A percentile compares a stretch with the other conserved stretches of the same genome.
phyloP scores from a whole-genome alignment of 2,797 vertebrate species.

The Sparus aurata region DNA sequence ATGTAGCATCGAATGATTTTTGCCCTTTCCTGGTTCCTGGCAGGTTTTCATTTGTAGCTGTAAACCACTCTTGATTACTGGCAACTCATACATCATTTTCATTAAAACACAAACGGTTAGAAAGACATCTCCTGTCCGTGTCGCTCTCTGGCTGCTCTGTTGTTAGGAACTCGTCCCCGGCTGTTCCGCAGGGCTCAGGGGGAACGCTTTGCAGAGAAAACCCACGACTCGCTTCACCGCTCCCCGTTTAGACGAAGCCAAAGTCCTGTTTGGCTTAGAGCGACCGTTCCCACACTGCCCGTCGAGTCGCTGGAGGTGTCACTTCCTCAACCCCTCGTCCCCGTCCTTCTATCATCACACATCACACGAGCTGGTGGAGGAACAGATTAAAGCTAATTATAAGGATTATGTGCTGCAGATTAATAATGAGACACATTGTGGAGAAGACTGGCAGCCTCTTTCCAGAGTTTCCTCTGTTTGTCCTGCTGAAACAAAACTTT shows the following conservation, averaged over 20 bases:
- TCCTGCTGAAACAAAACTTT: neutral
- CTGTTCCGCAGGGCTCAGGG: conserved; percentile 63
- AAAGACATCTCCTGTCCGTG: neutral
- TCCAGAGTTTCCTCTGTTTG: neutral
- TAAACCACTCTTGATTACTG: neutral
- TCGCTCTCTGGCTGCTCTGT: conserved; percentile 33
- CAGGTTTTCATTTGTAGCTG: neutral
- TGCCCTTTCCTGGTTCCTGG: neutral
- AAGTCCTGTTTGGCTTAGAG: conserved; percentile 67
- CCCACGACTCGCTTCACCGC: conserved; percentile 60
- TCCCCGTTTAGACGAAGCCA: conserved; percentile 32
- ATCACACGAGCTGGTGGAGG: neutral
- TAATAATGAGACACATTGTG: conserved; percentile 18
- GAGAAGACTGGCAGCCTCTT: neutral
- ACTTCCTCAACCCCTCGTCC: conserved; percentile 31
- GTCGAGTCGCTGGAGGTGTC: conserved; percentile 33
- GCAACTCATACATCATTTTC: neutral
- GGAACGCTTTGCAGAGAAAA: conserved; percentile 64
- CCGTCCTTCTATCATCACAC: conserved; percentile 25
- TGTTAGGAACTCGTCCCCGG: conserved; percentile 41
- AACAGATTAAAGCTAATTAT: conserved; percentile 31
- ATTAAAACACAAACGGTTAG: neutral
- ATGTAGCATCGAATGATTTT: neutral
- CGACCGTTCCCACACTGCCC: conserved; percentile 71
- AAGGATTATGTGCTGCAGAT: conserved; percentile 30